Evolutionary conservation across 2,113 vertebrate species (phyloP), one percentile per base, ranked within the genome.

Genomic region (Crypturellus undulatus): DNA sequence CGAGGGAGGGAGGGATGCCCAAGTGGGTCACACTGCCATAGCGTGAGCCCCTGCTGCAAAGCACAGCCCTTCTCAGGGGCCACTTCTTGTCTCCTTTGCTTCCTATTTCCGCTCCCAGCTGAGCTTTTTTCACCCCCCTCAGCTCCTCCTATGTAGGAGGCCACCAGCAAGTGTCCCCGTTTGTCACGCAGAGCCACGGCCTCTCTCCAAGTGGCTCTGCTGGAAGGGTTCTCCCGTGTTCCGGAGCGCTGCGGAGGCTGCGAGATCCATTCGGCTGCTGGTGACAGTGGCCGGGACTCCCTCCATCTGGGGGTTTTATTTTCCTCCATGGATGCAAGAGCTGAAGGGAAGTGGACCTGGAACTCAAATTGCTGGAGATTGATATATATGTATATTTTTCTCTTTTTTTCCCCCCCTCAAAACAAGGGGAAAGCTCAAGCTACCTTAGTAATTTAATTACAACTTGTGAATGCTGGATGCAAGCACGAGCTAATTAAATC

Each of bases 401-500:
- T 52, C 24, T 51, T 11, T 24, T 25, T 92, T 90, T 43, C 30
- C 30, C 56, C 20, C 19, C 47, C 62, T 47, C 40, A 64, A n/a
- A 43, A 51, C 49, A 11, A 42, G 34, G 43, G 24, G 3, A 8
- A 25, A 22, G 47, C 42, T 43, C 28, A 38, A 54, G 63, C 58
- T 43, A 40, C 78, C 87, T 47, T 75, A 89, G 32, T 60, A 36
- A 32, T 87, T 94, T 87, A 80, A 91, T 87, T 93, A 87, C 47
- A 38, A 90, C 87, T 94, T 84, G 64, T 51, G 71, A 51, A 71
- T 16, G 6, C 71, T 76, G 54, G 72, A 94, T 80, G 70, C 65
- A 71, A 15, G 52, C 60, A 32, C 56, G 58, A 96, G 91, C 42
- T 72, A 76, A 79, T 56, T 60, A 52, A 8, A 49, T 72, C 78